phyloP scores from a whole-genome alignment of 2,113 vertebrate species.

The Bubo bubo region DNA sequence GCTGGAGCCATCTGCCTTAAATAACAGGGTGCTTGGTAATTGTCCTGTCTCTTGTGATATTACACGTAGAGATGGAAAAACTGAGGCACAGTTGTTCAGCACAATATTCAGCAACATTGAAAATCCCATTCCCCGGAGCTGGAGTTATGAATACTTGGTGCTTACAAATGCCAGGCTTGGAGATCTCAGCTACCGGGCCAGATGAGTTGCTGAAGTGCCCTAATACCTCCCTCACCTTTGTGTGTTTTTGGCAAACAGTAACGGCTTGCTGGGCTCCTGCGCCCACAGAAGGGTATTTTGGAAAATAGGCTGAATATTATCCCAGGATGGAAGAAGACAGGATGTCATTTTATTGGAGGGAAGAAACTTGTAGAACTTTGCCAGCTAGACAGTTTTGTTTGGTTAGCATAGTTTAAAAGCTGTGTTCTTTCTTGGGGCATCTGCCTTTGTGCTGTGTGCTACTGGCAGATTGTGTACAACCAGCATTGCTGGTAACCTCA shows the following conservation, averaged over 20 bases:
- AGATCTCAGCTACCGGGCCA: neutral
- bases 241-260: neutral
- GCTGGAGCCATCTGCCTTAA: constrained; percentile 14
- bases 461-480: rapidly evolving
- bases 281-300: neutral
- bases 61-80: neutral
- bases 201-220: neutral
- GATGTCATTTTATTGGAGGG: neutral
- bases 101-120: neutral
- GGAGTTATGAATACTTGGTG: neutral
- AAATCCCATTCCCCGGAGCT: neutral
- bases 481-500: neutral
- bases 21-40: neutral
- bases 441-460: neutral
- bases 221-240: neutral
- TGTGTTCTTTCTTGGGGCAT: neutral
- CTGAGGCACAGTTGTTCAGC: neutral
- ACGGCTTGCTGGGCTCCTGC: neutral
- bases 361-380: neutral
- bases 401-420: neutral
- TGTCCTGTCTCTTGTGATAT: neutral
- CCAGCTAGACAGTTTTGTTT: neutral
- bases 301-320: rapidly evolving
- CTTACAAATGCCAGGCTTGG: neutral
- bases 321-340: neutral